Evolutionary conservation across 2,888 invertebrate species (phyloP).

Genomic region (Fragum fragum): DNA sequence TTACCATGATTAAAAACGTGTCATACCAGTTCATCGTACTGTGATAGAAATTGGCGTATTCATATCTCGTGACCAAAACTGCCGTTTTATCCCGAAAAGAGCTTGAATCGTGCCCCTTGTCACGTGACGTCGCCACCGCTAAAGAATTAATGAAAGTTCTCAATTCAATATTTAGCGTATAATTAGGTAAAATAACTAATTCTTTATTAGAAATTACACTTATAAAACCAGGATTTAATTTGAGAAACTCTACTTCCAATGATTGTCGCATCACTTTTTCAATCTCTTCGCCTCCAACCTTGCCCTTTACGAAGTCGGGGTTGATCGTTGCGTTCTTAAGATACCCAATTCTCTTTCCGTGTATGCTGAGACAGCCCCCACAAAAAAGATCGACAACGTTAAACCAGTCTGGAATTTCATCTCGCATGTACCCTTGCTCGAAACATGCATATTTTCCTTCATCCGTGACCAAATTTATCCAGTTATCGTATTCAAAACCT

Average conservation of each 20-base stretch:
- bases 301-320: slow-evolving; percentile 47
- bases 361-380: slow-evolving; percentile 43
- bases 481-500: background rate
- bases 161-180: slow-evolving; percentile 28
- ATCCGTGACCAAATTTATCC: background rate
- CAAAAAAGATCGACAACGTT: slow-evolving; percentile 24
- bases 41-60: slow-evolving; percentile 85
- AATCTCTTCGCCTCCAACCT: slow-evolving; percentile 51
- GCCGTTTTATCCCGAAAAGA: slow-evolving; percentile 49
- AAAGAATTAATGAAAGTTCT: slow-evolving; percentile 33
- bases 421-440: background rate
- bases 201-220: slow-evolving; percentile 15
- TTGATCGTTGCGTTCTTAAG: slow-evolving; percentile 48
- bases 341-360: slow-evolving; percentile 44
- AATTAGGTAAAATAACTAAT: background rate
- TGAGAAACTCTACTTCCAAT: slow-evolving; percentile 43
- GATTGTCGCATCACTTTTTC: slow-evolving; percentile 44
- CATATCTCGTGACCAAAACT: slow-evolving; percentile 77
- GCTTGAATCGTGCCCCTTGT: background rate
- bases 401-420: slow-evolving; percentile 30
- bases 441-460: slow-evolving; percentile 3
- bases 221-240: slow-evolving; percentile 42
- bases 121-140: background rate
- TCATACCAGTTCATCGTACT: slow-evolving; percentile 83
- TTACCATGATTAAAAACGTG: slow-evolving; percentile 78